Evolutionary conservation across 2,797 vertebrate genomes (phyloP).

Genomic region (Pogonophryne albipinna): DNA sequence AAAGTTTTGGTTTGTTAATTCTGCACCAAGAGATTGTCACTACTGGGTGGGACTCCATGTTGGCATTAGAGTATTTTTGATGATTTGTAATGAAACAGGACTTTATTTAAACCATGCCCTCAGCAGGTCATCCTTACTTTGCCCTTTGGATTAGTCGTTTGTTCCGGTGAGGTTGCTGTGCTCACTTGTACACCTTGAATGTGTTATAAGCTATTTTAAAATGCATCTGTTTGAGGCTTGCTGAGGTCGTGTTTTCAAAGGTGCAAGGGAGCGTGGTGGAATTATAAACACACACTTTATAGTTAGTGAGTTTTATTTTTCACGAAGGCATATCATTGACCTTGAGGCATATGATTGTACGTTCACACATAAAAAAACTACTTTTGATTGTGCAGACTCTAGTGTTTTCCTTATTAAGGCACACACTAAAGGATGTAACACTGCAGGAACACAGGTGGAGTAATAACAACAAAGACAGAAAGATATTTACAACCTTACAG

Average conservation of each 20-base stretch:
- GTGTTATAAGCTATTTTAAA: background rate
- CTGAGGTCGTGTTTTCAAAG: slow-evolving; percentile 32
- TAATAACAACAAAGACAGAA: slow-evolving; percentile 29
- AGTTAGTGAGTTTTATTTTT: slow-evolving; percentile 13
- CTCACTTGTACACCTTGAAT: background rate
- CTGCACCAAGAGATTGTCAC: slow-evolving; percentile 19
- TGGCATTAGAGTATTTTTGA: background rate
- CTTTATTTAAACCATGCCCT: background rate
- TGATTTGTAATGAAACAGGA: background rate
- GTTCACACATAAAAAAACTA: slow-evolving; percentile 10
- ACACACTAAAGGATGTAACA: background rate
- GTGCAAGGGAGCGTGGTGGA: slow-evolving; percentile 23
- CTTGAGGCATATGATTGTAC: slow-evolving; percentile 16
- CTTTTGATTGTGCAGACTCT: background rate
- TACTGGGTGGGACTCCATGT: background rate
- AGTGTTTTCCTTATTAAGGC: slow-evolving; percentile 37
- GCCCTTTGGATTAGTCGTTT: background rate
- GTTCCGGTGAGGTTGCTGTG: background rate
- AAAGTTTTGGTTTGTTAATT: slow-evolving; percentile 37
- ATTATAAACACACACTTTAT: slow-evolving; percentile 28
- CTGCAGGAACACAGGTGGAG: background rate
- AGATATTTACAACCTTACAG: slow-evolving; percentile 37
- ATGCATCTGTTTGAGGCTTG: slow-evolving; percentile 22
- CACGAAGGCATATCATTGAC: slow-evolving; percentile 22
- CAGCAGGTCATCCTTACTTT: background rate